Conservation (phyloP, 2,888 invertebrate species). For the Archips crataeganus region DNA sequence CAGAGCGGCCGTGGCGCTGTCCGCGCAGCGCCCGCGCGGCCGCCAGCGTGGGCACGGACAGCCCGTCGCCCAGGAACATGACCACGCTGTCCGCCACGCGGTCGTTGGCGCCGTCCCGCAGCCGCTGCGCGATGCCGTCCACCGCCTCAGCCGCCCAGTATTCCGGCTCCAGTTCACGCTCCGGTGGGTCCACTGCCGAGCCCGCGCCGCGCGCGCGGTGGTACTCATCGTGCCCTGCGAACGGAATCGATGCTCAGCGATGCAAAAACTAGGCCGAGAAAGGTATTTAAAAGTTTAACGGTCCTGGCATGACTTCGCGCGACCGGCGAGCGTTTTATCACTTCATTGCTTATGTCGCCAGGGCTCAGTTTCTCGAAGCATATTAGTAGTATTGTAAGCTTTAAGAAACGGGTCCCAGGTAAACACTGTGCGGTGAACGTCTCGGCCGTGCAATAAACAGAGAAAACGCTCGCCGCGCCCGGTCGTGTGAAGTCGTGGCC, state of each 20-base stretch:
- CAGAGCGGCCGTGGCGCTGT: slow-evolving; percentile 81
- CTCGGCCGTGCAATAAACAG: no score
- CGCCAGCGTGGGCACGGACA: slow-evolving; percentile 18
- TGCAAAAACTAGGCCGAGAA: not conserved
- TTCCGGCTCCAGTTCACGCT: slow-evolving; percentile 52
- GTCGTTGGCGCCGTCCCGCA: slow-evolving; percentile 81
- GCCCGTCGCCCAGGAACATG: slow-evolving; percentile 20
- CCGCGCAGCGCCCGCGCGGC: slow-evolving; percentile 81
- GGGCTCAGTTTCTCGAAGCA: no score
- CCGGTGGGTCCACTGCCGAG: not conserved
- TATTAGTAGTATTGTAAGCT: no score
- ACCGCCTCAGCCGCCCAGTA: slow-evolving; percentile 81
- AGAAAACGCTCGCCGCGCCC: no score
- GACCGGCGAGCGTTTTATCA: not conserved
- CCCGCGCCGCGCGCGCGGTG: slow-evolving; percentile 18
- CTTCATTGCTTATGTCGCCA: not conserved
- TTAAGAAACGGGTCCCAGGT: no score
- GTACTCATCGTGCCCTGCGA: slow-evolving; percentile 47
- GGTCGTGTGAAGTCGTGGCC: no score
- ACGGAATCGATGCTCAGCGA: slow-evolving; percentile 6
- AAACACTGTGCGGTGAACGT: no score
- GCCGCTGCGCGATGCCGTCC: slow-evolving; percentile 66
- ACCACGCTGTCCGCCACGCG: slow-evolving; percentile 55
- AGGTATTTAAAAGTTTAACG: no score
- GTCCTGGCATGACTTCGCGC: no score